Evolutionary conservation across 2,113 vertebrate genomes (phyloP), one percentile per base, ranked within the genome.

Genomic region (Eonycteris spelaea): DNA sequence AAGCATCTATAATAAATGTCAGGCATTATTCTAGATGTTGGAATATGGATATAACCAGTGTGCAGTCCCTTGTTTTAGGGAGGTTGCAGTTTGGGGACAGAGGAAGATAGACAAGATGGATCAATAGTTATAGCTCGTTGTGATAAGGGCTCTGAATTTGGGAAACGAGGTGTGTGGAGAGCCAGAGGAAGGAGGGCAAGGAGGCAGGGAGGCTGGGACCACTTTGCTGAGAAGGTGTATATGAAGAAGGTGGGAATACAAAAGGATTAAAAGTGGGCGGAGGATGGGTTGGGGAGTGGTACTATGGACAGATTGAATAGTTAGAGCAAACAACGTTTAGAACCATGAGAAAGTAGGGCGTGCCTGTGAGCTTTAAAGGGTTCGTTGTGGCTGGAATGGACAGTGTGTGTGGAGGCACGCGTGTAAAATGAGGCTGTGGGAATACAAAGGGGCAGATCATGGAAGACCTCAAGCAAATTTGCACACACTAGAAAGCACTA

Each of bases 1-100:
- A 68, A 18, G 79, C n/a, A 43, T 57, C 87, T 85, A 22, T 28
- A 63, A 35, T 86, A 68, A 95, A 84, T 75, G 28, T 71, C 86
- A 92, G 83, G 33, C 48, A 19, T 86, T 70, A 24, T 38, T 59
- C 55, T 84, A 24, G 70, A 83, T 63, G 24, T 84, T 51, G 45
- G 65, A 77, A 55, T 55, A 65, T 22, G 92, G 59, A 94, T 88
- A 92, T 63, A 85, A 86, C 71, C 40, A 16, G 33, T 4, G 16
- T 45, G 59, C 6, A 45, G 30, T 77, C 74, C 68, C 65, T 79
- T 86, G 73, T 45, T 73, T 82, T 86, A 48, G 28, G 51, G 48
- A 77, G 61, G 48, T 85, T 45, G 75, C 16, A 33, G 26, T 63
- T 53, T 95, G 57, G 53, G 22, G 83, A 5, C 9, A 13, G 11